Evolutionary conservation across 2,888 invertebrate genomes (phyloP), one percentile per base, ranked within the genome.

Genomic region (Entomobrya multifasciata): DNA sequence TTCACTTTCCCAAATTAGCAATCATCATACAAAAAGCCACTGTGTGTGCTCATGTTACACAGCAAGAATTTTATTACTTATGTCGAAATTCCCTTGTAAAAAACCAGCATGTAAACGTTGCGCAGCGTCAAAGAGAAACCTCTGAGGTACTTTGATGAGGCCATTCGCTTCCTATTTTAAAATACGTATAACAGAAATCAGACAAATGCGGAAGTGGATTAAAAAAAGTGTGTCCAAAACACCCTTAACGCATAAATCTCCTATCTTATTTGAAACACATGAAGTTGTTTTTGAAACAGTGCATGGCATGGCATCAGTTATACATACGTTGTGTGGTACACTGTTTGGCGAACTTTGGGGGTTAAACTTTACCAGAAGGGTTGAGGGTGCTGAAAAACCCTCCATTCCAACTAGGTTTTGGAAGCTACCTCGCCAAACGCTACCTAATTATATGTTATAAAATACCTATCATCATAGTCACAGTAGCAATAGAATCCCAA

Each of bases 111-210:
- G n/a, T n/a, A n/a, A n/a, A n/a, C n/a, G n/a, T 8, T 6, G 36
- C 36, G 36, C 15, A n/a, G 15, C 44, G 44, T 44, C 44, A 67
- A 8, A 22, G 70, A 70, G 70, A 70, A 70, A 70, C 70, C 70
- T 70, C 27, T 67, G 25, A 70, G 47, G 67, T 44, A 2, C 44
- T 44, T 13, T 22, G 67, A 22, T 67, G 67, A 67, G 70, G 70
- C 70, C 70, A 47, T 47, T 70, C 47, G 47, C 70, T 47, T 15
- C 44, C 47, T 20, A 47, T 8, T 36, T 36, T 8, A 47, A 5
- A 25, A 47, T 41, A 49, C 47, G 22, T 47, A 25, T 15, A 20
- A 22, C 36, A 8, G 36, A n/a, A n/a, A n/a, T n/a, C 17, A 25
- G 47, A 25, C 15, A 70, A 36, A 70, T 15, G 25, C 70, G 70